phyloP scores from a whole-genome alignment of 2,888 invertebrate genomes.

The Xiphydria camelus region DNA sequence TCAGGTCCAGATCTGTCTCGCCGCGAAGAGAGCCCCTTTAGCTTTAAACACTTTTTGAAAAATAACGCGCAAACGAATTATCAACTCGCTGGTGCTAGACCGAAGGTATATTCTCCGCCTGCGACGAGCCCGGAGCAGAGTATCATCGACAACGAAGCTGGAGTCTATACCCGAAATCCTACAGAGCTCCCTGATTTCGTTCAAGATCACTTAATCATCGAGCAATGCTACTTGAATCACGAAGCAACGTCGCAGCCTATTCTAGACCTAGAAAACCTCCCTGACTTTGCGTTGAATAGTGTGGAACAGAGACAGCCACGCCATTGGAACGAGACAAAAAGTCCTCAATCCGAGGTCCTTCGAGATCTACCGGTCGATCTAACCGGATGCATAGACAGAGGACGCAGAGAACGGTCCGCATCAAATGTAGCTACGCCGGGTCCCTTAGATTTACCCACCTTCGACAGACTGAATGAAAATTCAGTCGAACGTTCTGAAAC shows the following conservation, averaged over 20 bases:
- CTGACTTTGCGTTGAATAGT: constrained; percentile 69
- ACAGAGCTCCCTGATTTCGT: constrained; percentile 84
- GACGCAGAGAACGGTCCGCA: constrained; percentile 18
- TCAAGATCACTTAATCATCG: constrained; percentile 84
- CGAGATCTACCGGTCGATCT: constrained; percentile 42
- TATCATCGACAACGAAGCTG: constrained; percentile 61
- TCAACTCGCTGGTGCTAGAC: constrained; percentile 75
- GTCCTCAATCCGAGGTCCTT: constrained; percentile 13
- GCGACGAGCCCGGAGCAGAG: constrained; percentile 58
- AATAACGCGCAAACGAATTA: constrained; percentile 67
- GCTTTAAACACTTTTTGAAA: constrained; percentile 82
- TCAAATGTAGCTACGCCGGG: constrained; percentile 17
- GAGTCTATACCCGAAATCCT: constrained; percentile 61
- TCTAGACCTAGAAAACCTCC: constrained; percentile 68
- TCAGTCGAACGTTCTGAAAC: constrained; percentile 32
- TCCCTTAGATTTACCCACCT: constrained; percentile 35
- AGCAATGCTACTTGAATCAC: constrained; percentile 68
- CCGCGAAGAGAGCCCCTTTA: constrained; percentile 78
- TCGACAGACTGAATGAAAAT: constrained; percentile 27
- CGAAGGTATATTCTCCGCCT: constrained; percentile 67
- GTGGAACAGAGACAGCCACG: constrained; percentile 34
- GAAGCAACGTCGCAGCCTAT: constrained; percentile 54
- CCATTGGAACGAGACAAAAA: constrained; percentile 15
- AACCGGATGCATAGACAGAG: constrained; percentile 37
- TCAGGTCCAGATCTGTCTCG: constrained; percentile 59